Conservation (phyloP, 2,888 invertebrate genomes). For the Melieria picta region DNA sequence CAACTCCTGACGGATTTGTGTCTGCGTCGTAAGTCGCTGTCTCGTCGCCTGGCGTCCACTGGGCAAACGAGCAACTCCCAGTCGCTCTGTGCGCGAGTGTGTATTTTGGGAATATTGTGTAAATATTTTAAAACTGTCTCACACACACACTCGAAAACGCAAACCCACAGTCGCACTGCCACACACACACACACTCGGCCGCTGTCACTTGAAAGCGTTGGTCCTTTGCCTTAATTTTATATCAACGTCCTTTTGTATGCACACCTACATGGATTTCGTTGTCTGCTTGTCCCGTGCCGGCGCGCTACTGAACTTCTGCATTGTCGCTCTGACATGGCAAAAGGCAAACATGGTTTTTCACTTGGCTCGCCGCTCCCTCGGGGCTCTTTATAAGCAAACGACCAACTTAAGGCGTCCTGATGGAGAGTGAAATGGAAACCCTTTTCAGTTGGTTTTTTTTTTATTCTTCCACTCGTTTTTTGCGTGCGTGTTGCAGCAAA, state of each 20-base stretch:
- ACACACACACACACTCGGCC: background rate
- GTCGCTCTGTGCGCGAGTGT: slow-evolving; percentile 12
- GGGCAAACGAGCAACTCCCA: background rate
- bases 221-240: background rate
- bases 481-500: too few relatives aligned
- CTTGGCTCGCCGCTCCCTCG: slow-evolving; percentile 28
- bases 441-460: slow-evolving; percentile 9
- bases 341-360: slow-evolving; percentile 9
- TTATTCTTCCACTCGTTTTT: too few relatives aligned
- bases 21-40: background rate
- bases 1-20: background rate
- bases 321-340: background rate
- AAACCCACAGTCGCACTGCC: background rate
- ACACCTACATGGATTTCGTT: background rate
- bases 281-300: background rate
- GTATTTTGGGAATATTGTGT: slow-evolving; percentile 35
- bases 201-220: background rate
- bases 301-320: too few relatives aligned
- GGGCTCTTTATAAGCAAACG: slow-evolving; percentile 42
- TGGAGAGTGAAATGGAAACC: slow-evolving; percentile 41
- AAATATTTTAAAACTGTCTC: slow-evolving; percentile 38
- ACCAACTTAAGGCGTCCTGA: slow-evolving; percentile 43
- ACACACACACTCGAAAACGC: background rate
- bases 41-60: background rate
- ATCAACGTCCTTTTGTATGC: background rate